Evolutionary conservation across 2,888 invertebrate genomes (phyloP).

Genomic region (Drosophila kuntzei): DNA sequence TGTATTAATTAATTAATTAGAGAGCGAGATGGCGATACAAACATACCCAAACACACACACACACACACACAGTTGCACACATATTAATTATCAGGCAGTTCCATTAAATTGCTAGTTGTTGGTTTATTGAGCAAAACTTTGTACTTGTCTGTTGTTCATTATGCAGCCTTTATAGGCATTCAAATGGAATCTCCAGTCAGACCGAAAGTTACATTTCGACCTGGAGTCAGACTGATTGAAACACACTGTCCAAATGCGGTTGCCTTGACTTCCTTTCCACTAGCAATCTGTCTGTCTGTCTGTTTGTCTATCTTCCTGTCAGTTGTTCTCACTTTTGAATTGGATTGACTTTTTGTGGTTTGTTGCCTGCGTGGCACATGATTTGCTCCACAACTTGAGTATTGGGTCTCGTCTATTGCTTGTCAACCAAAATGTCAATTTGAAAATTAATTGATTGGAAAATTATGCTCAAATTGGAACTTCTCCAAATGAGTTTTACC

Average conservation of each 20-base stretch:
- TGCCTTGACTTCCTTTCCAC: slow-evolving; percentile 8
- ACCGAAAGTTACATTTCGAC: slow-evolving; percentile 15
- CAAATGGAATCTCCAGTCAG: slow-evolving; percentile 27
- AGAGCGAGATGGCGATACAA: slow-evolving; percentile 35
- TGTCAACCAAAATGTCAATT: slow-evolving; percentile 43
- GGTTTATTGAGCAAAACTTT: slow-evolving; percentile 37
- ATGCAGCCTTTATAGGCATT: slow-evolving; percentile 32
- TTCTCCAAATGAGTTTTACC: neutral
- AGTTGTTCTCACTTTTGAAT: slow-evolving; percentile 28
- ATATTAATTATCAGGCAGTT: slow-evolving; percentile 52
- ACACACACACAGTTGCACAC: slow-evolving; percentile 14
- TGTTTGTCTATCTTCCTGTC: slow-evolving; percentile 21
- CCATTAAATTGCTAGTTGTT: slow-evolving; percentile 41
- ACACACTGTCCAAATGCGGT: slow-evolving; percentile 35
- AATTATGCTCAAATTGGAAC: slow-evolving; percentile 35
- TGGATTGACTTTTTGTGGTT: slow-evolving; percentile 24
- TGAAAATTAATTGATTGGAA: slow-evolving; percentile 62
- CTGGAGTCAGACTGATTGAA: slow-evolving; percentile 32
- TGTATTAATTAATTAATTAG: slow-evolving; percentile 76
- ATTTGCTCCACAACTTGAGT: slow-evolving; percentile 39
- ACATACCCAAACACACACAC: slow-evolving; percentile 2
- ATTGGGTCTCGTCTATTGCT: slow-evolving; percentile 25
- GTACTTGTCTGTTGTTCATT: slow-evolving; percentile 27
- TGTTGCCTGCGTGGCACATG: slow-evolving; percentile 19
- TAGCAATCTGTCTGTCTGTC: slow-evolving; percentile 1